Conservation (phyloP, 2,888 invertebrate genomes). For the Alviniconcha strummeri region DNA sequence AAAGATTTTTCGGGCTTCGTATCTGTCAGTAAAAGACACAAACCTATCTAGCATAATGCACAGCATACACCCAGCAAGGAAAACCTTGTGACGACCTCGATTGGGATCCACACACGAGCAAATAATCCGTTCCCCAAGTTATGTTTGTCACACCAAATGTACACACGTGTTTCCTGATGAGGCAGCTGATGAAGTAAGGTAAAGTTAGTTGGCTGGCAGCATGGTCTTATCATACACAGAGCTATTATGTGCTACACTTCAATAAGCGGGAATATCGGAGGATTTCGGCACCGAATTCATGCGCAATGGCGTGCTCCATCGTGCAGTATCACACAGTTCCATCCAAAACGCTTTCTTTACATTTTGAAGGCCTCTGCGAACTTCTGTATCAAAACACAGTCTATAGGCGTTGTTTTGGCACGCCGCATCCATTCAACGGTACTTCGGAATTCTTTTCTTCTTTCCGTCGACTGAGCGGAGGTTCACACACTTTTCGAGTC, state of each 20-base stretch:
- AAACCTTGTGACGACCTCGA: constrained; percentile 42
- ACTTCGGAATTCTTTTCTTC: constrained; percentile 65
- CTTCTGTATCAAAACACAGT: constrained; percentile 39
- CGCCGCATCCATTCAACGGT: constrained; percentile 60
- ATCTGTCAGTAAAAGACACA: constrained; percentile 58
- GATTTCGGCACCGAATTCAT: constrained; percentile 66
- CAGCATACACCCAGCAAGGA: constrained; percentile 52
- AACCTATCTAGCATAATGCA: constrained; percentile 60
- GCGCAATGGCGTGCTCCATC: constrained; percentile 57
- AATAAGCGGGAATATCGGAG: constrained; percentile 73
- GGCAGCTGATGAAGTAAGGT: constrained; percentile 57
- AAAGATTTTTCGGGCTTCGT: constrained; percentile 42
- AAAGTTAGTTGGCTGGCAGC: constrained; percentile 69
- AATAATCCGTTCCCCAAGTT: constrained; percentile 40
- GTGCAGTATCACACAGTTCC: constrained; percentile 27
- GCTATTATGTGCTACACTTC: constrained; percentile 72
- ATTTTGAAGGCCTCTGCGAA: constrained; percentile 29
- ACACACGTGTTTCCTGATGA: constrained; percentile 62
- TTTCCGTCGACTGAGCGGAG: constrained; percentile 68
- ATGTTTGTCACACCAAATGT: constrained; percentile 38
- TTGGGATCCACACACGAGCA: constrained; percentile 31
- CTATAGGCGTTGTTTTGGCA: constrained; percentile 54
- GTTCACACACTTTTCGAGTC: constrained; percentile 57
- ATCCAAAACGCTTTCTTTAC: constrained; percentile 24
- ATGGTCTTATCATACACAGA: constrained; percentile 72